Base-by-base conservation (phyloP, 2,797 vertebrate species). In the Hypotaenidia philippensis region DNA sequence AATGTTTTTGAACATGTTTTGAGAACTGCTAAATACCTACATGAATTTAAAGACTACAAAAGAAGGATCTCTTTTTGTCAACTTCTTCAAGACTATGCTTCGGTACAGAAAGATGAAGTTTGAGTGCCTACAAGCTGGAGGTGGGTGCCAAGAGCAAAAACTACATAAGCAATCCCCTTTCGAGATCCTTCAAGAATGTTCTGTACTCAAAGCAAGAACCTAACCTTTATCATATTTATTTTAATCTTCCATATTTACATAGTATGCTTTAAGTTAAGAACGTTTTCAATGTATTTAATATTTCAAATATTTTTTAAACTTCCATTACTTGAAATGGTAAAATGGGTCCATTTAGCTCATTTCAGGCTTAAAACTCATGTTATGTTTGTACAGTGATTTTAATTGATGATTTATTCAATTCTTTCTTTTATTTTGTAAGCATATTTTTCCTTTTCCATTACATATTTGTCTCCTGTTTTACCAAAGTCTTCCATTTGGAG, bases 1-100 rank as follows among this genome's bases (percentile, higher is more conserved):
- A 83, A 57, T 8, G 27, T n/a, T 63, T 80, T 55, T 49, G 3
- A 63, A 20, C 10, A 1, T 1, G 0, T 63, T 76, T 10, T 6
- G 7, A 52, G 32, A 85, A 21, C 8, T 52, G 4, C 16, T 32
- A 79, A 66, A 40, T 57, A 40, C 10, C 20, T 49, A 5, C 5
- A 49, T 17, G 31, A 66, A 76, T 76, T 36, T 19, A 66, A 69
- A 71, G 20, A 26, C 23, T 11, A 44, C 9, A 57, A 63, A 63
- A 23, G 19, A 63, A 57, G 27, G 44, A 71, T 27, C 4, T 44
- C 6, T 47, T 5, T 22, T 18, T 76, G 22, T 32, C 78, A 59
- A 74, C 9, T 3, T 65, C 56, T 78, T 74, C 22, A 74, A 41
- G 13, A 26, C 13, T 56, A 27, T 45, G 13, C 11, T 65, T 8